phyloP scores from a whole-genome alignment of 2,888 invertebrate species.

The Catonia carolina region DNA sequence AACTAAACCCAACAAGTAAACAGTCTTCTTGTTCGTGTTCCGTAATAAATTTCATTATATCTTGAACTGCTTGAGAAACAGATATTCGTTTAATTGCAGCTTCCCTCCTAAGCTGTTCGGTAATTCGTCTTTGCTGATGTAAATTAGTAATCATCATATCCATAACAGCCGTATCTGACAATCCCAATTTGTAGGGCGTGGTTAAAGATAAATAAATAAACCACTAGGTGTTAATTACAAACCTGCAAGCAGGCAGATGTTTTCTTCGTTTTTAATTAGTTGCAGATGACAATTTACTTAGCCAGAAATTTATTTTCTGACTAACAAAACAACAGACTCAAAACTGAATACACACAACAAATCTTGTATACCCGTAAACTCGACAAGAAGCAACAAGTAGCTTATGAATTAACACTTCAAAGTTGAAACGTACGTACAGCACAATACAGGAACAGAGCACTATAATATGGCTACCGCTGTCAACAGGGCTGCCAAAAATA shows the following conservation, averaged over 20 bases:
- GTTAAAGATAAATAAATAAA: constrained; percentile 28
- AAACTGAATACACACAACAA: too few relatives aligned
- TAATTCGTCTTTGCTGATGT: constrained; percentile 89
- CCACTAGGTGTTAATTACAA: constrained; percentile 2
- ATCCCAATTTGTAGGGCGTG: constrained; percentile 62
- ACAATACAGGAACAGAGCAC: too few relatives aligned
- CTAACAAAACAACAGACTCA: too few relatives aligned
- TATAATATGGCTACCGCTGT: too few relatives aligned
- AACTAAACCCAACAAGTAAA: constrained; percentile 85
- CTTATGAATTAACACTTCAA: too few relatives aligned
- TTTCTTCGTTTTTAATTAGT: too few relatives aligned
- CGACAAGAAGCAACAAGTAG: too few relatives aligned
- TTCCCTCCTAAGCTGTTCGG: constrained; percentile 88
- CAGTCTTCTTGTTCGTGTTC: constrained; percentile 93
- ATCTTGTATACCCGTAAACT: too few relatives aligned
- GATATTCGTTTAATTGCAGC: constrained; percentile 80
- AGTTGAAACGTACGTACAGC: too few relatives aligned
- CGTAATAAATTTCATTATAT: constrained; percentile 83
- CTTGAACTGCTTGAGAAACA: constrained; percentile 80
- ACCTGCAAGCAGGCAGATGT: constrained; percentile 7
- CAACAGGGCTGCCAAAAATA: too few relatives aligned
- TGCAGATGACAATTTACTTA: too few relatives aligned
- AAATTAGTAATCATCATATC: constrained; percentile 90
- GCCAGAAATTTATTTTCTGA: too few relatives aligned
- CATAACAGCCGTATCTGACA: constrained; percentile 83